Evolutionary conservation across 2,113 vertebrate species (phyloP).

Genomic region (Hystrix brachyura): DNA sequence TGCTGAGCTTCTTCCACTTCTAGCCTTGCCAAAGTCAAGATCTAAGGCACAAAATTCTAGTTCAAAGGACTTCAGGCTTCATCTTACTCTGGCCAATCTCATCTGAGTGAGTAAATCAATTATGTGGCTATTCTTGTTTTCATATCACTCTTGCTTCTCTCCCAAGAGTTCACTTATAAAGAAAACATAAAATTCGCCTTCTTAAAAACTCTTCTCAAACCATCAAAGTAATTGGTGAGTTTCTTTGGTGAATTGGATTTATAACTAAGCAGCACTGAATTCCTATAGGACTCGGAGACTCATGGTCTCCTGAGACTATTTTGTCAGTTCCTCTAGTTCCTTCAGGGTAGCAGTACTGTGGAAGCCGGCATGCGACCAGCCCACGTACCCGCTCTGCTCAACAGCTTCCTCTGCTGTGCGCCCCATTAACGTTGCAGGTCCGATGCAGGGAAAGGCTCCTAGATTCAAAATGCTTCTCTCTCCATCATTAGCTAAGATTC

Average conservation of each 20-base stretch:
- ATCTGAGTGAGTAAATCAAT: background rate
- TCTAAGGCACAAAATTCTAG: background rate
- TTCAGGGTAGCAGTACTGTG: slow-evolving; percentile 24
- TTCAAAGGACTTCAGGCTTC: background rate
- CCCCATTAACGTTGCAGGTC: background rate
- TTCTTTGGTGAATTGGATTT: slow-evolving; percentile 42
- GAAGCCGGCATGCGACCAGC: slow-evolving; percentile 3
- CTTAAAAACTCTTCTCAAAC: background rate
- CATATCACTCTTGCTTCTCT: background rate
- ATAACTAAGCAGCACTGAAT: slow-evolving; percentile 4
- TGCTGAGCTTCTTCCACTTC: background rate
- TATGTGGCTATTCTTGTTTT: background rate
- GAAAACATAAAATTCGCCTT: slow-evolving; percentile 24
- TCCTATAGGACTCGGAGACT: background rate
- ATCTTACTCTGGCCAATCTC: background rate
- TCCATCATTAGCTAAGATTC: background rate
- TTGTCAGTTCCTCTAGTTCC: slow-evolving; percentile 28
- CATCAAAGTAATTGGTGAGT: slow-evolving; percentile 39
- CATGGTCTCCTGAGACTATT: background rate
- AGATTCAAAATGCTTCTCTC: background rate
- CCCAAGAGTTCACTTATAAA: background rate
- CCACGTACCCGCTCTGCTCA: background rate
- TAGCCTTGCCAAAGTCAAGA: background rate
- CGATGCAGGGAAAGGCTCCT: background rate
- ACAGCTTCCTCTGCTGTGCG: background rate